Evolutionary conservation across 2,113 vertebrate genomes (phyloP).

Genomic region (Onychorhynchus coronatus): DNA sequence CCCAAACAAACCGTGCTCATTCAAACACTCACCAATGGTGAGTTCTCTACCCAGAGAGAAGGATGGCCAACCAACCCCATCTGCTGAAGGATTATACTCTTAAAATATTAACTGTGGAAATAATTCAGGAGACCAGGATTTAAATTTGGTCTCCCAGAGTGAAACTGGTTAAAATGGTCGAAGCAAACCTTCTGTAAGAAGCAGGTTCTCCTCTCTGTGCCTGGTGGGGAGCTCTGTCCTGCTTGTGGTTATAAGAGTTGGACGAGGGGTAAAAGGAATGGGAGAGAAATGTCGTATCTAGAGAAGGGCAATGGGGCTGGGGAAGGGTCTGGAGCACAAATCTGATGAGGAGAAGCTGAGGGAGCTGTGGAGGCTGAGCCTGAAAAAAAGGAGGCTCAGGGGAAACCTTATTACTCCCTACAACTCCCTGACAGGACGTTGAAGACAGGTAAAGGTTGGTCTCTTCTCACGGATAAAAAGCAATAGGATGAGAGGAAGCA

Average conservation of each 20-base stretch:
- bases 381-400: background rate
- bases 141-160: background rate
- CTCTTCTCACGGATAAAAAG: background rate
- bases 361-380: background rate
- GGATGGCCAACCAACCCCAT: background rate
- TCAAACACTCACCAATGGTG: background rate
- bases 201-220: rapidly evolving
- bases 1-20: background rate
- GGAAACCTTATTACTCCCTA: rapidly evolving
- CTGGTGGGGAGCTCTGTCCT: background rate
- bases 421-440: rapidly evolving
- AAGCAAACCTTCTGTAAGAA: background rate
- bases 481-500: rapidly evolving
- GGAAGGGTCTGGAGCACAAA: background rate
- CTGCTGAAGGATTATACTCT: background rate
- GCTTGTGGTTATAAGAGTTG: background rate
- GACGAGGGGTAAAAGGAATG: background rate
- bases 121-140: background rate
- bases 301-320: rapidly evolving
- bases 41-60: background rate
- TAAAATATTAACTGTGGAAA: background rate
- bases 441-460: rapidly evolving
- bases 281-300: background rate
- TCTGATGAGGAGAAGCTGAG: rapidly evolving
- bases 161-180: background rate